Conservation (phyloP, 1,140 invertebrate genomes). For the Nebria ingens region DNA sequence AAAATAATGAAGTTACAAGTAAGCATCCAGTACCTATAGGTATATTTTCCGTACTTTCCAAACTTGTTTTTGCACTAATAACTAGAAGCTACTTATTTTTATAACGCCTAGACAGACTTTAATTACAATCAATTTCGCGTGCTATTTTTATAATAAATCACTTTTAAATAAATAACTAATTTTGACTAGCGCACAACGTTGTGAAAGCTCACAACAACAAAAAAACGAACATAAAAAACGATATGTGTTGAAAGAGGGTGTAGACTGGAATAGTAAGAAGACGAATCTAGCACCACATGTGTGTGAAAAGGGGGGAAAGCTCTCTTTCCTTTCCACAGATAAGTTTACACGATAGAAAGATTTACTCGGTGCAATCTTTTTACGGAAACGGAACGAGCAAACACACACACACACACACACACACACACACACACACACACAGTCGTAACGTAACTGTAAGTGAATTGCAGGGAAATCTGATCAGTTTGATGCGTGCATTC, state of each 20-base stretch:
- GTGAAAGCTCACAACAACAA: no score
- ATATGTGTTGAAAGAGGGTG: neutral
- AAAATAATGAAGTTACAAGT: no score
- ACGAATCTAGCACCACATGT: neutral
- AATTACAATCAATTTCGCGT: neutral
- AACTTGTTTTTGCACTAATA: no score
- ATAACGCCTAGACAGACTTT: neutral
- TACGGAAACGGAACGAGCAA: neutral
- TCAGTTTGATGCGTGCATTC: neutral
- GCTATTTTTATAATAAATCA: neutral
- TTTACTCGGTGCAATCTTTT: constrained; percentile 7
- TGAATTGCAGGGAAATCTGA: constrained; percentile 6
- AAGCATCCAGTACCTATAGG: no score
- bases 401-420: neutral
- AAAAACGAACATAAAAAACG: no score
- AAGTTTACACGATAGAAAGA: constrained; percentile 5
- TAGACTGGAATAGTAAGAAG: no score
- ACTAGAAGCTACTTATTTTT: no score
- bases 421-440: neutral
- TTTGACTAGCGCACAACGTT: no score
- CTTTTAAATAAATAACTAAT: no score
- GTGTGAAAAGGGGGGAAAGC: constrained; percentile 1
- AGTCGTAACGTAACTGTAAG: neutral
- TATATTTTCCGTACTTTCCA: no score
- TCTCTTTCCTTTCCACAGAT: no score